These are phyloP conservation scores for Ooceraea biroi DNA, from an alignment of 1,140 invertebrate species.

Conservation along the genomic window DNA sequence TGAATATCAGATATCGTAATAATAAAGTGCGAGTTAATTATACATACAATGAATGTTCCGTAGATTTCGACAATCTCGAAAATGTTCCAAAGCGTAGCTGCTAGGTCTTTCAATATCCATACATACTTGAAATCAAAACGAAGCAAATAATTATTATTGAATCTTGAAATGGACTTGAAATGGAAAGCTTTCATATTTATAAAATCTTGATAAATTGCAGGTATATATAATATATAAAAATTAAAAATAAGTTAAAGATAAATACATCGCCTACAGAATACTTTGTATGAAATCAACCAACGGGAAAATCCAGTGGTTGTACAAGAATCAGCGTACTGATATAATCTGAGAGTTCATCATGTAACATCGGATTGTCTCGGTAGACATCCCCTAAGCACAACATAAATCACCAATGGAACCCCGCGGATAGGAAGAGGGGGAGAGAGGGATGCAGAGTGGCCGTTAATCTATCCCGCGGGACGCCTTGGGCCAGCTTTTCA, in stretches of 20 bases:
- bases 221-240: too few species aligned
- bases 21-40: too few species aligned
- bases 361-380: not conserved
- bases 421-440: too few species aligned
- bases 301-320: not conserved
- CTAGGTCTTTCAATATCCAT: too few species aligned
- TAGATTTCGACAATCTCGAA: not conserved
- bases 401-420: conserved; percentile 31
- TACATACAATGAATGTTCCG: too few species aligned
- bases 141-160: conserved; percentile 4
- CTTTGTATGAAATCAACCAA: not conserved
- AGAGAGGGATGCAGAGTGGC: not conserved
- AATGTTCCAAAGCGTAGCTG: too few species aligned
- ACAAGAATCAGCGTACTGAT: conserved; percentile 2
- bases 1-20: too few species aligned
- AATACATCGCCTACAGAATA: too few species aligned
- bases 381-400: not conserved
- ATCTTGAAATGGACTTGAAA: not conserved
- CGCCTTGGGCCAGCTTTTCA: conserved; percentile 38
- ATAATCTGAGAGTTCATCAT: not conserved
- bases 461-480: conserved; percentile 44
- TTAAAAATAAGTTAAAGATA: too few species aligned
- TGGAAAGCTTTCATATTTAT: too few species aligned
- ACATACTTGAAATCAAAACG: conserved; percentile 20
- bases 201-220: too few species aligned